Evolutionary conservation across 2,113 vertebrate genomes (phyloP), one percentile per base, ranked within the genome.

Genomic region (Tychaedon coryphoeus): DNA sequence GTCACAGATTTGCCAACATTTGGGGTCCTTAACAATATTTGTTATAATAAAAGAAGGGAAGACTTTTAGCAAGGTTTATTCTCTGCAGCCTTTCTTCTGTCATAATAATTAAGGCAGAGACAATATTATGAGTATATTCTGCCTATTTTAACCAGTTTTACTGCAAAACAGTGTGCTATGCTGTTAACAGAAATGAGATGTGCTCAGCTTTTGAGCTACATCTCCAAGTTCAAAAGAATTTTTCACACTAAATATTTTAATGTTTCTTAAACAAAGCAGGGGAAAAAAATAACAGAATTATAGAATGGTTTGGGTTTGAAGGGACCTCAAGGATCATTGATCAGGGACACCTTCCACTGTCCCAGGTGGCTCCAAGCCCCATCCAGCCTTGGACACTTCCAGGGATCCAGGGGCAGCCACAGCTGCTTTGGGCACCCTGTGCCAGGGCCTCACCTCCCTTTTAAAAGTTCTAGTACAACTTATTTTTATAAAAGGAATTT

Each of bases 351-450:
- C 9, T 42, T 0, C 14, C 34, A 8, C 28, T 3, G 0, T 4
- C 14, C 19, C 45, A 60, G 40, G 34, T 0, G 54, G 11, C 65
- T 54, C 71, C 9, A 24, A 70, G 6, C 38, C 18, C n/a, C 0
- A 0, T 24, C 57, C 64, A 71, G 0, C 12, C 33, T 25, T 19
- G 48, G 22, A 0, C 75, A 43, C 43, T 3, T 33, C 24, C 71
- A 60, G 45, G 40, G 43, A 33, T 70, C 28, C 81, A 83, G 76
- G 28, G 18, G 10, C n/a, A 82, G 14, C 57, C 64, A 10, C 57
- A 65, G 17, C 31, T 38, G 0, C 48, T 19, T 22, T 43, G 47
- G 54, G 15, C 9, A 19, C 25, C 51, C 24, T 24, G 15, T 29
- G 15, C 19, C 56, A 64, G 48, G 5, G 7, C 4, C 14, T 70